Evolutionary conservation across 2,888 invertebrate genomes (phyloP).

Genomic region (Acronicta leporina): DNA sequence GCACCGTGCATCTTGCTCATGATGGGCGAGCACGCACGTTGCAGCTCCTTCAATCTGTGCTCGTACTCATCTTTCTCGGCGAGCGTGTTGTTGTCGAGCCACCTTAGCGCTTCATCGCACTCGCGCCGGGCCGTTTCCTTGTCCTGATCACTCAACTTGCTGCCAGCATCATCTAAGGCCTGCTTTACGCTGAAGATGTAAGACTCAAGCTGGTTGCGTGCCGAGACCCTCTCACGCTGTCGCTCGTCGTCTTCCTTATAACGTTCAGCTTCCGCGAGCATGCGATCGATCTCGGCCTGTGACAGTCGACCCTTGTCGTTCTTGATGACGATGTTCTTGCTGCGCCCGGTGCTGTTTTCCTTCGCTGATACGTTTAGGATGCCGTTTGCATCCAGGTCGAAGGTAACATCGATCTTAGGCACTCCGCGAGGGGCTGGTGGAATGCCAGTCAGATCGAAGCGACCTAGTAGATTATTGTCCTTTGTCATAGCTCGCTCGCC

Average conservation of each 20-base stretch:
- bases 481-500: conserved; percentile 95
- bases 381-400: conserved; percentile 94
- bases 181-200: conserved; percentile 93
- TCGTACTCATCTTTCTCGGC: conserved; percentile 91
- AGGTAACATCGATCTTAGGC: conserved; percentile 92
- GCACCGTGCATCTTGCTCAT: conserved; percentile 90
- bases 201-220: conserved; percentile 92
- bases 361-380: conserved; percentile 96
- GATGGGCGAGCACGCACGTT: conserved; percentile 87
- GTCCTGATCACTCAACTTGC: conserved; percentile 90
- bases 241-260: conserved; percentile 93
- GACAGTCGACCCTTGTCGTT: conserved; percentile 95
- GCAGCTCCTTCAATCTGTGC: conserved; percentile 89
- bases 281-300: conserved; percentile 94
- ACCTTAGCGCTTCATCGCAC: conserved; percentile 90
- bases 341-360: conserved; percentile 90
- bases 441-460: conserved; percentile 91
- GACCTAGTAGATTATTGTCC: conserved; percentile 92
- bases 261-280: conserved; percentile 93
- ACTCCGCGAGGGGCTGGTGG: conserved; percentile 92
- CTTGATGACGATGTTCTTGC: conserved; percentile 94
- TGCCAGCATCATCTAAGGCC: conserved; percentile 90
- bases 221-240: conserved; percentile 90
- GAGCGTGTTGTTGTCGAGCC: conserved; percentile 92
- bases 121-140: conserved; percentile 87